phyloP scores from a whole-genome alignment of 2,113 vertebrate genomes.

The Salvelinus namaycush region DNA sequence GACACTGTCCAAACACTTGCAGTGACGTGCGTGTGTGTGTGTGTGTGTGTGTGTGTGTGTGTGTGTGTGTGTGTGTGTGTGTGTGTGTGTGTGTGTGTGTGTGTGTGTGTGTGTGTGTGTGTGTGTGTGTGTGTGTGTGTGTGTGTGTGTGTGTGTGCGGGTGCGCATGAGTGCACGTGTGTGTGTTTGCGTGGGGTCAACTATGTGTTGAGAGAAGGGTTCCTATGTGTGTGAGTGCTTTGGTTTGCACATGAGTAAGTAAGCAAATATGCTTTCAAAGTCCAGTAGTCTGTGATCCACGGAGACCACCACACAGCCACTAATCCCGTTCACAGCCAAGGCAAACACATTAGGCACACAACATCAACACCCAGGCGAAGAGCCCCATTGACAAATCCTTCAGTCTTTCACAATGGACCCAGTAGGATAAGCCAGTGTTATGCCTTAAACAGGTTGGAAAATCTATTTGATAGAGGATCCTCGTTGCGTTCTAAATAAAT shows the following conservation, averaged over 20 bases:
- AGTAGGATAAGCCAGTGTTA: constrained; percentile 31
- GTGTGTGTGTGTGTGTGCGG: constrained; percentile 14
- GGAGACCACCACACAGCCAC: constrained; percentile 60
- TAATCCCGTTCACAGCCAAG: constrained; percentile 67
- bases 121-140: background rate
- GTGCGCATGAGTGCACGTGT: background rate
- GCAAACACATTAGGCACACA: constrained; percentile 75
- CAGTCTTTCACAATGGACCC: constrained; percentile 60
- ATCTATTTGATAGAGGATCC: background rate
- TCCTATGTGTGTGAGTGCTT: constrained; percentile 32
- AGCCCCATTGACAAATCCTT: constrained; percentile 67
- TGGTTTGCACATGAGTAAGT: constrained; percentile 67
- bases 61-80: too few species aligned
- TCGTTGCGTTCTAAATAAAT: too few species aligned
- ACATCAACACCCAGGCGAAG: constrained; percentile 65
- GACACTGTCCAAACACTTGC: constrained; percentile 63
- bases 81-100: too few species aligned
- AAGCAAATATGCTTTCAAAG: constrained; percentile 72
- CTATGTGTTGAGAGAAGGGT: constrained; percentile 1
- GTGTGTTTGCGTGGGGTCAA: background rate
- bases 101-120: too few species aligned
- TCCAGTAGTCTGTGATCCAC: constrained; percentile 71
- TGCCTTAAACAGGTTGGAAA: background rate
- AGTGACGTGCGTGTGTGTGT: constrained; percentile 19
- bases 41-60: background rate